Evolutionary conservation across 92 coral and sea anemone species (phyloP).

Genomic region (Ricordea florida): DNA sequence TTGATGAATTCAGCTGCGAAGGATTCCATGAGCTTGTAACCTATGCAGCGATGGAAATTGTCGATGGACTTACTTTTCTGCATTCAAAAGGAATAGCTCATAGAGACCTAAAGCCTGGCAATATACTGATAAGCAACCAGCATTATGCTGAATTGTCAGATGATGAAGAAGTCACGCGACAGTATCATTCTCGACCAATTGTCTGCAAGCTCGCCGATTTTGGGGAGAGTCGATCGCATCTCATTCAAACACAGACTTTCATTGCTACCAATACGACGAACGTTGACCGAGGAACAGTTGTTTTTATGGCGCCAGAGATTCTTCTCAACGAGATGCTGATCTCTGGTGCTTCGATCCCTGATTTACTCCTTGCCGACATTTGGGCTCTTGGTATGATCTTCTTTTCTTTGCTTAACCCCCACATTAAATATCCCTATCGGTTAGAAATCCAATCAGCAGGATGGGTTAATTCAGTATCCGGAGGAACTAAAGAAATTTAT

Average conservation of each 20-base stretch:
- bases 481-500: background rate
- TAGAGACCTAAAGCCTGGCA: conserved; percentile 46
- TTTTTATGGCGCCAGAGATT: conserved; percentile 56
- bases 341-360: background rate
- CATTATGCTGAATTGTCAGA: conserved; percentile 4
- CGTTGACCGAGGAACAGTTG: conserved; percentile 18
- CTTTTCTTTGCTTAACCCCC: conserved; percentile 6
- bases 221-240: conserved; percentile 45
- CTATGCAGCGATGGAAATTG: background rate
- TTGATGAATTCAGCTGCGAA: background rate
- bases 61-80: conserved; percentile 15
- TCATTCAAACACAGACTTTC: conserved; percentile 41
- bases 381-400: conserved; percentile 7
- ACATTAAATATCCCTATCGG: conserved; percentile 13
- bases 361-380: conserved; percentile 9
- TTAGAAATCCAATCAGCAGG: conserved; percentile 9
- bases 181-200: conserved; percentile 19
- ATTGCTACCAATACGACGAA: conserved; percentile 26
- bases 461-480: background rate
- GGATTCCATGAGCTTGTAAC: background rate
- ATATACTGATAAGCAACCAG: conserved; percentile 27
- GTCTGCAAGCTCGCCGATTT: conserved; percentile 55
- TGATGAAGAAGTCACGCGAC: background rate
- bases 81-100: conserved; percentile 29
- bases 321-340: conserved; percentile 1